Conservation (phyloP, 2,888 invertebrate genomes). For the Archaeoteleia sp. region DNA sequence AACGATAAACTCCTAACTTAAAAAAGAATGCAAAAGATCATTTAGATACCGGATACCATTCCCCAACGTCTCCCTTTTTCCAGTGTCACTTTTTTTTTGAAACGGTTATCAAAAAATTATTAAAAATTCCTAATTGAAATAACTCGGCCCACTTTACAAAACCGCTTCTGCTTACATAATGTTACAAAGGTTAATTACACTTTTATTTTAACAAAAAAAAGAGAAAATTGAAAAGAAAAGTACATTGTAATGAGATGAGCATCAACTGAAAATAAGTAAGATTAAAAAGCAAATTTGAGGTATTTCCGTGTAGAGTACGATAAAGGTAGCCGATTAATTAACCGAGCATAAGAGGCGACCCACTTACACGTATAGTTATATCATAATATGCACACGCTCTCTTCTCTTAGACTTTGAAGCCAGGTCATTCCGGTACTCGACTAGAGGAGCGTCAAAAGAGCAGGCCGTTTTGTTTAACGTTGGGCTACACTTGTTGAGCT, state of each 20-base stretch:
- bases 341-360: conserved; percentile 40
- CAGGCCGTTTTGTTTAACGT: conserved; percentile 56
- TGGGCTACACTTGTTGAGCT: conserved; percentile 63
- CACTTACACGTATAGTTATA: conserved; percentile 43
- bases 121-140: no score
- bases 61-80: no score
- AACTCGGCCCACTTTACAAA: no score
- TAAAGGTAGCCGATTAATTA: conserved; percentile 47
- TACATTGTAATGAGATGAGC: conserved; percentile 7
- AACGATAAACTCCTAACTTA: no score
- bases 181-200: background rate
- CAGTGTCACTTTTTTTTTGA: no score
- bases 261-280: conserved; percentile 22
- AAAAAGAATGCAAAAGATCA: no score
- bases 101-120: no score
- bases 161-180: no score
- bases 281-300: conserved; percentile 27
- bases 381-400: conserved; percentile 38
- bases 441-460: conserved; percentile 58
- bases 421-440: conserved; percentile 44
- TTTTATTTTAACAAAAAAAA: no score
- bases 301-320: conserved; percentile 24
- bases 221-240: background rate
- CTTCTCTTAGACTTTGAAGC: conserved; percentile 39
- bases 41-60: no score